phyloP scores from a whole-genome alignment of 2,888 invertebrate species.

The Xylota segnis region DNA sequence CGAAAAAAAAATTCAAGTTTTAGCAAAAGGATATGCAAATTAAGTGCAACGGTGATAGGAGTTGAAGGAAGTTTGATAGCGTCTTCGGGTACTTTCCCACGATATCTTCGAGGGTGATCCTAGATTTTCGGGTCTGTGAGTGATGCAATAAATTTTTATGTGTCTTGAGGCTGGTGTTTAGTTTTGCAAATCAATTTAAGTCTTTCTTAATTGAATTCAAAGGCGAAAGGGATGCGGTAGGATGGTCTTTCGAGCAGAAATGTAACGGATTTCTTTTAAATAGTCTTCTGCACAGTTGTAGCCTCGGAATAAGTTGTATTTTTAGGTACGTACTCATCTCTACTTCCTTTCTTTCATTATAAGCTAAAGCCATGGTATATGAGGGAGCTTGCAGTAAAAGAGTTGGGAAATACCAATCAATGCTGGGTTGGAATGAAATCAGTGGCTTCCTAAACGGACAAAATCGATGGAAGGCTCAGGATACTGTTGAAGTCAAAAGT shows the following conservation, averaged over 20 bases:
- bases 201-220: slow-evolving; percentile 8
- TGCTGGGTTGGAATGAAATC: too few species aligned
- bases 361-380: too few species aligned
- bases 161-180: slow-evolving; percentile 32
- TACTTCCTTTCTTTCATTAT: too few species aligned
- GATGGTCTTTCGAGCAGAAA: too few species aligned
- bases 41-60: slow-evolving; percentile 37
- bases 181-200: slow-evolving; percentile 42
- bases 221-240: background rate
- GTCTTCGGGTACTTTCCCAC: slow-evolving; percentile 52
- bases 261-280: slow-evolving; percentile 14
- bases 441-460: too few species aligned
- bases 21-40: slow-evolving; percentile 68
- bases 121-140: slow-evolving; percentile 2
- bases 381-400: too few species aligned
- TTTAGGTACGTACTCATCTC: too few species aligned
- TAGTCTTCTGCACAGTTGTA: too few species aligned
- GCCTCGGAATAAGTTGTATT: too few species aligned
- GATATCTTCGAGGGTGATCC: slow-evolving; percentile 36
- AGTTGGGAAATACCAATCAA: too few species aligned
- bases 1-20: slow-evolving; percentile 52
- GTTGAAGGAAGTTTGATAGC: slow-evolving; percentile 35
- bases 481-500: too few species aligned
- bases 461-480: too few species aligned
- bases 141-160: slow-evolving; percentile 56